Evolutionary conservation across 2,797 vertebrate species (phyloP).

Genomic region (Morelia viridis): DNA sequence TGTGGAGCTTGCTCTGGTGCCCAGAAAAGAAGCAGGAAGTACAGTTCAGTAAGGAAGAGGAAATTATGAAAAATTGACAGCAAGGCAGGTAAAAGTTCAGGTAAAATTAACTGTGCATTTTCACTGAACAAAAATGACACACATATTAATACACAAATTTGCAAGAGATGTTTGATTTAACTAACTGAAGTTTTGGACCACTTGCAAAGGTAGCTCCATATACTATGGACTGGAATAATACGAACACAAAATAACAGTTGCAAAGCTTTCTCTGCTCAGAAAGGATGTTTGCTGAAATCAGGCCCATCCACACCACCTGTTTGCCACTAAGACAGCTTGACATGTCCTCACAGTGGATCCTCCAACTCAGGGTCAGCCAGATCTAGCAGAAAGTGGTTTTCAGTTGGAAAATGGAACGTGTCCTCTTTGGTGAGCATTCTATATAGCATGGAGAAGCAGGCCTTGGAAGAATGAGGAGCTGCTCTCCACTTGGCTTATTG

Average conservation of each 20-base stretch:
- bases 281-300: background rate
- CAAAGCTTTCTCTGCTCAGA: background rate
- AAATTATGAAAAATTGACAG: background rate
- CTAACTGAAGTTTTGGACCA: background rate
- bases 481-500: no score
- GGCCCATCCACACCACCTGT: no score
- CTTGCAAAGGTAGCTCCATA: background rate
- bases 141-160: background rate
- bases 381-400: no score
- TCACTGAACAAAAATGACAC: background rate
- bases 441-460: no score
- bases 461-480: no score
- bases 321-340: no score
- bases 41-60: background rate
- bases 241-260: background rate
- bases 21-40: background rate
- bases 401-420: no score
- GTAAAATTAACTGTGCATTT: background rate
- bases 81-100: background rate
- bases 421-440: no score
- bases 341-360: no score
- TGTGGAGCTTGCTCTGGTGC: conserved; percentile 92
- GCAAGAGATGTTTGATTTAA: background rate
- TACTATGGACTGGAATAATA: background rate
- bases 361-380: no score